Evolutionary conservation across 2,888 invertebrate genomes (phyloP).

Genomic region (Drosophila diplacantha): DNA sequence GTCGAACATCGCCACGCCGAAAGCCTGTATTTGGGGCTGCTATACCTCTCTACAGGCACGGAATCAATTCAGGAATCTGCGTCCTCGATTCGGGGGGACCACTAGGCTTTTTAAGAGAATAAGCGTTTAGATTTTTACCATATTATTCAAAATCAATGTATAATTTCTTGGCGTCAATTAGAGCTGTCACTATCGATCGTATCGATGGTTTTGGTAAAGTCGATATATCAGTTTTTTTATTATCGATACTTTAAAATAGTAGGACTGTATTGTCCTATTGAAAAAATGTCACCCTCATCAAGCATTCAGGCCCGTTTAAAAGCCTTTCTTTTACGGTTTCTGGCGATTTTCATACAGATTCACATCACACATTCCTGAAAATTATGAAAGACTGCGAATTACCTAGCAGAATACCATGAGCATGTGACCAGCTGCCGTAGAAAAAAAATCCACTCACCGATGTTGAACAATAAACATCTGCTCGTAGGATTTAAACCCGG

Average conservation of each 20-base stretch:
- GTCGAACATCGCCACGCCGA: conserved; percentile 42
- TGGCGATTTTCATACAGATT: no score
- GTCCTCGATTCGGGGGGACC: background rate
- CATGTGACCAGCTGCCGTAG: background rate
- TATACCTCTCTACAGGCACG: background rate
- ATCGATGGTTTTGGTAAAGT: background rate
- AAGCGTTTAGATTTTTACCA: conserved; percentile 23
- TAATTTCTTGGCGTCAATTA: conserved; percentile 32
- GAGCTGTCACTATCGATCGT: conserved; percentile 4
- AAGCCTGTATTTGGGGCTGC: background rate
- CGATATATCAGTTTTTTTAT: background rate
- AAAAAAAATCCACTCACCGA: background rate
- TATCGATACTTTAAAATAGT: no score
- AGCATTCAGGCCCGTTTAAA: no score
- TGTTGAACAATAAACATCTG: background rate
- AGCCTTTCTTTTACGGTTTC: no score
- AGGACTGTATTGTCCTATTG: no score
- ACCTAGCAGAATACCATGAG: no score
- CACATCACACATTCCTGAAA: no score
- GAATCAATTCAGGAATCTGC: background rate
- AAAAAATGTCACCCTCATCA: no score
- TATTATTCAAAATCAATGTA: conserved; percentile 37
- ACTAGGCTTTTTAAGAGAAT: background rate
- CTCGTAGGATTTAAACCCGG: background rate
- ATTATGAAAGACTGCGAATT: no score